These are phyloP conservation scores for Cottus gobio DNA, from an alignment of 2,113 vertebrate genomes.

Conservation along the genomic window DNA sequence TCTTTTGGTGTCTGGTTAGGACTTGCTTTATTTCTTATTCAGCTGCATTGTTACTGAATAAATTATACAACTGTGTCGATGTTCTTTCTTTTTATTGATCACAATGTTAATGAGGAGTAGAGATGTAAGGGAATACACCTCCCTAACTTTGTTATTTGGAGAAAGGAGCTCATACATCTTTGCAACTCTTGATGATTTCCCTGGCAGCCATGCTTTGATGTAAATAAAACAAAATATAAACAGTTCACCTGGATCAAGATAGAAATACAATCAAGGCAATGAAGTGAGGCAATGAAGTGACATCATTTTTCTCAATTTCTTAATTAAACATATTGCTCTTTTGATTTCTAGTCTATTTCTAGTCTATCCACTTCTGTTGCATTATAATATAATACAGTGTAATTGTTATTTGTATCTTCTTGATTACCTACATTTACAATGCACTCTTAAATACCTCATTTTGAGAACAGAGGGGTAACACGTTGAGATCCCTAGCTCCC, in stretches of 20 bases:
- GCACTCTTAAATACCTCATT: not conserved
- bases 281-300: not conserved
- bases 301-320: not conserved
- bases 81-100: not conserved
- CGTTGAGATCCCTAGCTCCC: not conserved
- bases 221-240: not conserved
- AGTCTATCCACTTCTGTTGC: not conserved
- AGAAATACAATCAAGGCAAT: too few relatives aligned
- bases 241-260: too few relatives aligned
- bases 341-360: too few relatives aligned
- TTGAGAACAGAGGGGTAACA: slow-evolving; percentile 1
- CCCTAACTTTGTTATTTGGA: not conserved
- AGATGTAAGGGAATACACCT: not conserved
- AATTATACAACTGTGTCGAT: not conserved
- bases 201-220: not conserved
- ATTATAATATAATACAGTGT: too few relatives aligned
- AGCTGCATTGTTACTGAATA: not conserved
- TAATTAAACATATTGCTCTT: not conserved
- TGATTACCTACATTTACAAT: slow-evolving; percentile 14
- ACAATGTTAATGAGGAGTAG: not conserved
- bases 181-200: not conserved
- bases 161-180: not conserved
- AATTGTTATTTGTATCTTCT: too few relatives aligned
- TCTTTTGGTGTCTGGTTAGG: not conserved
- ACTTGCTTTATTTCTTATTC: not conserved